Percentiles rank a stretch among this genome's conserved stretches.
phyloP scores from a whole-genome alignment of 1,140 invertebrate species.

The Scaptodrosophila lebanonensis region DNA sequence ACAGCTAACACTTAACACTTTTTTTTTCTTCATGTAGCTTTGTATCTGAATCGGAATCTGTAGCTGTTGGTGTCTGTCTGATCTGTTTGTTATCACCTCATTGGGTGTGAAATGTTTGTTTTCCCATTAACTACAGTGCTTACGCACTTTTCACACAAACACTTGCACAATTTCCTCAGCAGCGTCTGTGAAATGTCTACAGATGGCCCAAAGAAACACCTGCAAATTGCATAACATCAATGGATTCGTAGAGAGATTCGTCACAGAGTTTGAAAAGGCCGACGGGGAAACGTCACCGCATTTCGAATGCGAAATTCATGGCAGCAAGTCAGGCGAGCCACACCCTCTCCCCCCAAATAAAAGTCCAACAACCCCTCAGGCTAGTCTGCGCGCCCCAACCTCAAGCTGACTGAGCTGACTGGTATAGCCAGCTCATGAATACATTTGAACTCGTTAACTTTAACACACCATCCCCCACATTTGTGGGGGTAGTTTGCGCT shows the following conservation, averaged over 20 bases:
- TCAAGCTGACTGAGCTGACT: conserved; percentile 20
- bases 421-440: conserved; percentile 72
- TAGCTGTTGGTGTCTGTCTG: neutral
- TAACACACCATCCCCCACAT: conserved; percentile 56
- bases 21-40: no score
- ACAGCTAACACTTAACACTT: conserved; percentile 30
- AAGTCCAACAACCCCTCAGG: conserved; percentile 23
- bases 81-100: conserved; percentile 51
- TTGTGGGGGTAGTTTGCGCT: conserved; percentile 40
- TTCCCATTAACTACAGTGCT: conserved; percentile 42
- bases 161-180: conserved; percentile 16
- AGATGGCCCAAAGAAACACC: conserved; percentile 58
- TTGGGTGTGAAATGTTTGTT: conserved; percentile 63
- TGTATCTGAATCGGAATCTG: neutral
- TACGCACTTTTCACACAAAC: conserved; percentile 62
- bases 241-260: conserved; percentile 46
- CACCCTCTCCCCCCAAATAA: conserved; percentile 19
- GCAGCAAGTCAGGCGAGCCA: conserved; percentile 52
- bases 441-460: conserved; percentile 76
- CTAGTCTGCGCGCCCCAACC: conserved; percentile 3
- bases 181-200: conserved; percentile 42
- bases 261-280: conserved; percentile 27
- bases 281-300: conserved; percentile 28
- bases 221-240: conserved; percentile 71
- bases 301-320: conserved; percentile 40